Evolutionary conservation across 2,797 vertebrate genomes (phyloP).

Genomic region (Pangasius djambal): DNA sequence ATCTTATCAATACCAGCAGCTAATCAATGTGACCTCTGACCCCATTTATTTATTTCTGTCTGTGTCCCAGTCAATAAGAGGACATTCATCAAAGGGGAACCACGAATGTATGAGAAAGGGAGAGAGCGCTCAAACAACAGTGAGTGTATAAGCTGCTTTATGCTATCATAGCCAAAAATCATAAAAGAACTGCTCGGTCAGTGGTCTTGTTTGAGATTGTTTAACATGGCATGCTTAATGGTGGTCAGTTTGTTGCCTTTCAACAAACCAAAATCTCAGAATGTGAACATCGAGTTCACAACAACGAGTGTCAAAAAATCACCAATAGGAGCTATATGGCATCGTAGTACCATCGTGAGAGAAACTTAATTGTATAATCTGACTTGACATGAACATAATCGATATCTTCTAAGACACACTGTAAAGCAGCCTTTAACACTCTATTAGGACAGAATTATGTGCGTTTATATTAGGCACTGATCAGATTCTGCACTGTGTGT

Average conservation of each 20-base stretch:
- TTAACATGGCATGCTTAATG: not conserved
- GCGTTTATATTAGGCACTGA: not conserved
- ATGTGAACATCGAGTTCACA: not conserved
- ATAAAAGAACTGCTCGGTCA: not conserved
- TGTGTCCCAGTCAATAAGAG: conserved; percentile 37
- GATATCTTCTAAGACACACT: not conserved
- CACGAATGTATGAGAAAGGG: not conserved
- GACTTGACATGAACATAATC: not conserved
- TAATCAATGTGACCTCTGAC: conserved; percentile 57
- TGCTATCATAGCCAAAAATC: not conserved
- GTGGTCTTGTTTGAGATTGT: too few relatives aligned
- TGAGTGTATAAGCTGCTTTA: not conserved
- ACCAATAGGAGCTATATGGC: not conserved
- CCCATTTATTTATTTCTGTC: conserved; percentile 56
- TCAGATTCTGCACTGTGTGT: not conserved
- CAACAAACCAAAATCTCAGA: not conserved
- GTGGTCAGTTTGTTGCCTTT: not conserved
- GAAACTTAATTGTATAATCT: not conserved
- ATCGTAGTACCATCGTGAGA: not conserved
- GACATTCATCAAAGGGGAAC: not conserved
- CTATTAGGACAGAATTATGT: not conserved
- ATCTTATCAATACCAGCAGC: conserved; percentile 54
- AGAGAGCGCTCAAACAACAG: not conserved
- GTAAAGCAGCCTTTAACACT: not conserved
- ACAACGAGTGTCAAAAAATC: not conserved